Base-by-base conservation (phyloP, 1,140 invertebrate genomes). In the Dendroctonus valens region DNA sequence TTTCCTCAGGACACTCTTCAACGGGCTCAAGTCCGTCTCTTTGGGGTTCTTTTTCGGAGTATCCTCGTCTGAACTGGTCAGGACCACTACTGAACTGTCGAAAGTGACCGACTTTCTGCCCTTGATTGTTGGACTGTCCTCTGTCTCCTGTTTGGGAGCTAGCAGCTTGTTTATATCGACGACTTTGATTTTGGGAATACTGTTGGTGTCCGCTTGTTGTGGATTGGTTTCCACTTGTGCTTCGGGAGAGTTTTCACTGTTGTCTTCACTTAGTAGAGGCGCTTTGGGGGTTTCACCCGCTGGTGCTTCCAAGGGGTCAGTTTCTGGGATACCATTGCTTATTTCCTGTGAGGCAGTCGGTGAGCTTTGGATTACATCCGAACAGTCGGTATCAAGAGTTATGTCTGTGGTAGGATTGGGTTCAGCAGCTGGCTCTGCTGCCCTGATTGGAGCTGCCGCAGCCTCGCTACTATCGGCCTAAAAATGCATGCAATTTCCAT, bases 141-240 rank as follows among this genome's bases (percentile, higher is more conserved):
- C 11, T 7, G 46, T 49, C 51, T 50, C 57, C 1, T 2, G 12
- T 38, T 63, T 65, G 6, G 72, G 73, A 46, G 70, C 73, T 5
- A 75, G 48, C 2, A 75, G 52, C 68, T 75, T 75, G n/a, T 58
- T 73, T 26, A 75, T 73, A 59, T 75, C 74, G 15, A 75, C 72
- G 8, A 74, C 64, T 66, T 73, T 73, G 46, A 75, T 75, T 67
- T 60, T 63, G 6, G 65, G 62, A 26, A 26, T 26, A 26, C 26
- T 26, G 26, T 26, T 26, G 4, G 39, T 8, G 7, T 41, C 38
- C 7, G 14, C 9, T 12, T 54, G n/a, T 8, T 44, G 9, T 40
- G 6, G 12, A n/a, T 48, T 57, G 50, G 15, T 51, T 51, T 7
- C 11, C 11, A 51, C 50, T 51, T 11, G 50, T 2, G n/a, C 37